Base-by-base conservation (phyloP, 1,140 invertebrate genomes). In the Eriosoma lanigerum region DNA sequence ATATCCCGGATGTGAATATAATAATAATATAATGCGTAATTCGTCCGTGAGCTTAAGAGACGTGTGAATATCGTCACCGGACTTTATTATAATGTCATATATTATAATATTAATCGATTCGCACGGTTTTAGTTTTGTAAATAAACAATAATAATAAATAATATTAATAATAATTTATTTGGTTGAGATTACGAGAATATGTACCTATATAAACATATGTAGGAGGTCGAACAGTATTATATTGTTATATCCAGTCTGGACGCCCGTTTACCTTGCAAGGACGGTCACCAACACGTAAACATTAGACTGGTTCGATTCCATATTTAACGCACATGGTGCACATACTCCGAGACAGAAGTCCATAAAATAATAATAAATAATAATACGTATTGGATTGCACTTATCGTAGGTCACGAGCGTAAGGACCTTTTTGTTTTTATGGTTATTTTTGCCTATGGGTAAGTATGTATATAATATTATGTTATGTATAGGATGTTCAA, bases 271-370 rank as follows among this genome's bases (percentile, higher is more conserved):
- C 75, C 75, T 78, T 78, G 75, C 75, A 78, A 78, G 75, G 75
- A 78, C 75, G 75, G 75, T 78, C 75, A 62, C 75, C 75, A 78
- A 78, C 75, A 78, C 75, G 54, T 78, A 78, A 78, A 78, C 75
- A 60, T 52, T 52, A 29, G 68, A 72, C 68, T 32, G 56, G 75
- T 62, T 48, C 17, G 75, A 48, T 78, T 46, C 26, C 19, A 17
- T 58, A 58, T 75, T 52, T 52, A 54, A n/a, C 8, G 1, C 32
- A 56, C 12, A 8, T n/a, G 44, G 3, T 26, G 46, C 48, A 72
- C 8, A 73, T n/a, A 50, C 12, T 13, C 19, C 8, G n/a, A 17
- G 60, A 29, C 9, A 10, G 46, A 10, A 15, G 4, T 13, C 46
- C 10, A 48, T 10, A 48, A 19, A 21, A n/a, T 8, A 8, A 58